Conservation (phyloP, 2,113 vertebrate species). For the Elephantulus edwardii region DNA sequence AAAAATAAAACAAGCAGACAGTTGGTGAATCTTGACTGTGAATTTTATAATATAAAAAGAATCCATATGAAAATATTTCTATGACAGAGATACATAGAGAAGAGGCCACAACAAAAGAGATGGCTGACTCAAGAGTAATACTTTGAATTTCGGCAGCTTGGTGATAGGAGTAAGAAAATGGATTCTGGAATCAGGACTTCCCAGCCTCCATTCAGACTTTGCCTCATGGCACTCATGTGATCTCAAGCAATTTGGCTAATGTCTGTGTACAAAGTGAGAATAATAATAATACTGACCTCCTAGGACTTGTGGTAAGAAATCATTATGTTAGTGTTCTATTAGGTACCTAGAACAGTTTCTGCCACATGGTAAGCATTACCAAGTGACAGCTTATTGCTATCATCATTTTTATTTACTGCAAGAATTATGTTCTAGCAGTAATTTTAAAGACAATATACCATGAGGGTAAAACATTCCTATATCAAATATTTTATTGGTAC, state of each 20-base stretch:
- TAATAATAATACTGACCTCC: not conserved
- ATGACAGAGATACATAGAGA: not conserved
- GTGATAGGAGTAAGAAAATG: not conserved
- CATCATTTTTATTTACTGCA: not conserved
- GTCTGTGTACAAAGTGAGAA: not conserved
- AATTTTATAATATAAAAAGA: not conserved
- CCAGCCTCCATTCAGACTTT: not conserved
- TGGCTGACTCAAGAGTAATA: slow-evolving; percentile 1
- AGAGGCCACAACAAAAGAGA: not conserved
- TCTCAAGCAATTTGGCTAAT: not conserved
- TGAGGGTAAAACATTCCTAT: not conserved
- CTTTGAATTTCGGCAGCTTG: not conserved
- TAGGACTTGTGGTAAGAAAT: not conserved
- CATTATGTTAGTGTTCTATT: not conserved
- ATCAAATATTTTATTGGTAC: not conserved
- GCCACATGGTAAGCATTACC: not conserved
- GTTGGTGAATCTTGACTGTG: not conserved
- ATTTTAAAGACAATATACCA: not conserved
- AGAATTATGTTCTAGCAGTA: not conserved
- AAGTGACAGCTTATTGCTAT: not conserved
- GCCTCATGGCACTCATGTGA: not conserved
- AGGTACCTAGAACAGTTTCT: not conserved
- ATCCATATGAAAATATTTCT: not conserved
- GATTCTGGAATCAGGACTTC: not conserved
- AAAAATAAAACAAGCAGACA: not conserved